These are phyloP conservation scores for Burhinus bistriatus DNA, from an alignment of 2,113 vertebrate species.

Conservation along the genomic window DNA sequence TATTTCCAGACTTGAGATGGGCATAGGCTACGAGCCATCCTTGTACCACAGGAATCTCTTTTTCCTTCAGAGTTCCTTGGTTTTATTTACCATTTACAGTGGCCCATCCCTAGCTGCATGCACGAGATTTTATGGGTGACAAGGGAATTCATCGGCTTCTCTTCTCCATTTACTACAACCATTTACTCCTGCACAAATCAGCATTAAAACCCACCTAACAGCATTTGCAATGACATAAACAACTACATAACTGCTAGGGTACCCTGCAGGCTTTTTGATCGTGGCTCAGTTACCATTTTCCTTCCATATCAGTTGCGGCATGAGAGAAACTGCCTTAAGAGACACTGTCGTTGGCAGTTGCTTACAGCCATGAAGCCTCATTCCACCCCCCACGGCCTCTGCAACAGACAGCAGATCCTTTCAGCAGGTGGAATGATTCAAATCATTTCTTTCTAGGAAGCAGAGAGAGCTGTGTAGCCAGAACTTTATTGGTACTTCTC, in stretches of 20 bases:
- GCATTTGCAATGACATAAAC: neutral
- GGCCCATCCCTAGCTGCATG: neutral
- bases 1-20: neutral
- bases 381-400: accelerated
- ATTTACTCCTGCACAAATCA: neutral
- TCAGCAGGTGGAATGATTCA: neutral
- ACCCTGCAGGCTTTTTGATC: neutral
- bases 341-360: neutral
- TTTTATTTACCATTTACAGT: neutral
- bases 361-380: neutral
- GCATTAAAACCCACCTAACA: neutral
- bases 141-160: neutral
- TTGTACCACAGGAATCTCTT: neutral
- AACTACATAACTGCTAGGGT: neutral
- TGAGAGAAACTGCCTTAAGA: neutral
- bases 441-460: neutral
- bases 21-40: neutral
- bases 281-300: neutral
- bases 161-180: neutral
- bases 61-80: neutral
- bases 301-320: neutral
- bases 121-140: neutral
- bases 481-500: neutral
- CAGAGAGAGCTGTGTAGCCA: neutral
- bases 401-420: neutral